Conservation (phyloP, 2,888 invertebrate species). For the Rotaria socialis region DNA sequence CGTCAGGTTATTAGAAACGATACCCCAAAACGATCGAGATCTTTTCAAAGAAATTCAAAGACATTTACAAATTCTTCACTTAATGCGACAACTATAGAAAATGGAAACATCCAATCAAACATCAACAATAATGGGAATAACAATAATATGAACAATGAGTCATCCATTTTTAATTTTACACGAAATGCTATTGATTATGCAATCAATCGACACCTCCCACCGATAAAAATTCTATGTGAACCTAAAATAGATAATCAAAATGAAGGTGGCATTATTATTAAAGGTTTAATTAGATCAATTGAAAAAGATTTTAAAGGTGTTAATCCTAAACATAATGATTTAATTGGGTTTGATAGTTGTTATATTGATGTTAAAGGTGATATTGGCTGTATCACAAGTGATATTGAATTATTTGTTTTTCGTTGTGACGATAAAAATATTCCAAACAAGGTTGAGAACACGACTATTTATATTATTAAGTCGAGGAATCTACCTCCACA, state of each 20-base stretch:
- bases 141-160: no score
- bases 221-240: neutral
- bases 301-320: neutral
- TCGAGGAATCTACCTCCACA: neutral
- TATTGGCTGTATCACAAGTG: neutral
- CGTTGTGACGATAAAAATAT: neutral
- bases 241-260: neutral
- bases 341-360: neutral
- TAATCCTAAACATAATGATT: neutral
- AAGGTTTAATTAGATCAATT: neutral
- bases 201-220: neutral
- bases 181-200: neutral
- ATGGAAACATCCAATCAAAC: no score
- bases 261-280: neutral
- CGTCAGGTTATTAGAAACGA: no score
- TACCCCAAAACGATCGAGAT: no score
- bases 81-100: no score
- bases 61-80: no score
- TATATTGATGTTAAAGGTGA: neutral
- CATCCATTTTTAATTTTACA: no score
- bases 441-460: neutral
- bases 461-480: neutral
- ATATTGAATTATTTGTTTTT: neutral
- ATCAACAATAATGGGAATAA: no score
- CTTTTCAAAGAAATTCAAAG: no score